Base-by-base conservation (phyloP, 92 coral and sea anemone genomes). In the Parazoanthus darwini region DNA sequence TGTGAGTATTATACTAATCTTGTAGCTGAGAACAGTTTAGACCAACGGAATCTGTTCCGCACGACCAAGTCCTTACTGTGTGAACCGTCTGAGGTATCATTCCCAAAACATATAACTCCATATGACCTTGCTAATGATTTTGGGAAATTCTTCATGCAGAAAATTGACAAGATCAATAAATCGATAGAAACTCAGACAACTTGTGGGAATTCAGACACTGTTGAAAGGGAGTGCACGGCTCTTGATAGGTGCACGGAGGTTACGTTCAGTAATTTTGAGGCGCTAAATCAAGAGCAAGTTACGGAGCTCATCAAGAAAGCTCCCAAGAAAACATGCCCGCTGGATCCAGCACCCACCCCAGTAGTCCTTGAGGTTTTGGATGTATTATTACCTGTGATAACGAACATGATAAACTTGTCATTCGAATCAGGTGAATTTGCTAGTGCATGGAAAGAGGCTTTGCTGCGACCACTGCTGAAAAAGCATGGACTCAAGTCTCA, bases 381-480 rank as follows among this genome's bases (percentile, higher is more conserved):
- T 58, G 86, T 91, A 22, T 71, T 68, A 75, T 26, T 83, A 44
- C 92, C 94, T 68, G 94, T 89, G 15, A 89, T 93, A 8, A 89
- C 94, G 18, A 79, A 77, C 44, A 50, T 91, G 80, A 29, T 89
- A 22, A 91, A 91, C 77, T 74, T 91, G 85, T 93, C 95, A 13
- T 86, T 93, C 74, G 91, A 89, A 63, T 81, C 92, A 9, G 92
- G 91, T 23, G 66, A 85, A 8, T 89, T 93, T 66, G 85, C 96
- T 39, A 54, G 26, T 42, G 46, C 86, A 29, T 91, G 91, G 94
- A 89, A 87, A 71, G 88, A 93, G 88, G 91, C 96, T 22, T 71
- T 89, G 26, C 88, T 93, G 33, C 79, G 29, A n/a, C 96, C 96
- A 0, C 20, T 68, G 67, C 81, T 91, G 14, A 93, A 91, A 86